Evolutionary conservation across 2,797 vertebrate species (phyloP).

Genomic region (Channa striata): DNA sequence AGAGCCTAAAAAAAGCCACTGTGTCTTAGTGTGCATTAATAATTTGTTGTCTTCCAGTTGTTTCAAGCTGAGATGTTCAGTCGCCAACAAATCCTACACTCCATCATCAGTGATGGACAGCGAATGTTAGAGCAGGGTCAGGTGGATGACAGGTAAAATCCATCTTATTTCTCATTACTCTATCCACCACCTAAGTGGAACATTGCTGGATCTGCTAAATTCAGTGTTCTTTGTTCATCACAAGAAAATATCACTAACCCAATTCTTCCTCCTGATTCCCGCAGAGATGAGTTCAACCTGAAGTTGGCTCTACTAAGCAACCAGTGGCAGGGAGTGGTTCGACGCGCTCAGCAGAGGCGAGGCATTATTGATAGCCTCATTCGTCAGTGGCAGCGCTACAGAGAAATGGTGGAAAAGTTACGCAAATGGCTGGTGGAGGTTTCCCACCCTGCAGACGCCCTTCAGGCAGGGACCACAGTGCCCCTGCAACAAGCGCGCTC

Average conservation of each 20-base stretch:
- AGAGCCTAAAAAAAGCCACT: neutral
- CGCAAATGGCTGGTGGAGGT: slow-evolving; percentile 91
- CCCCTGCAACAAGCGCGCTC: slow-evolving; percentile 91
- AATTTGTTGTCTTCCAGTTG: slow-evolving; percentile 82
- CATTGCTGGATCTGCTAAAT: neutral
- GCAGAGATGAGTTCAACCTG: slow-evolving; percentile 94
- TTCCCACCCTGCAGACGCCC: slow-evolving; percentile 81
- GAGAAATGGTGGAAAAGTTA: slow-evolving; percentile 92
- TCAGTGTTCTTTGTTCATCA: neutral
- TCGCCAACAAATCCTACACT: slow-evolving; percentile 97
- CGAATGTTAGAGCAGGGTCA: slow-evolving; percentile 96
- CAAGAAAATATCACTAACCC: neutral
- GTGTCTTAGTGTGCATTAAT: neutral
- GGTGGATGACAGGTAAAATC: slow-evolving; percentile 94
- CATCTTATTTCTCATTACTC: neutral
- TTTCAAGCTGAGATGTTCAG: slow-evolving; percentile 99
- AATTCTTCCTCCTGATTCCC: neutral
- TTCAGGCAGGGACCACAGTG: slow-evolving; percentile 80
- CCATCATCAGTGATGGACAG: slow-evolving; percentile 95
- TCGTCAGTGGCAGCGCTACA: slow-evolving; percentile 95
- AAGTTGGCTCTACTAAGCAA: slow-evolving; percentile 93
- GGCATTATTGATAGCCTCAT: slow-evolving; percentile 96
- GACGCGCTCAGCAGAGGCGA: slow-evolving; percentile 93
- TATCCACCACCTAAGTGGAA: neutral
- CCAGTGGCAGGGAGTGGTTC: slow-evolving; percentile 98